phyloP scores from a whole-genome alignment of 2,888 invertebrate genomes.

The Ganaspis brasiliensis region DNA sequence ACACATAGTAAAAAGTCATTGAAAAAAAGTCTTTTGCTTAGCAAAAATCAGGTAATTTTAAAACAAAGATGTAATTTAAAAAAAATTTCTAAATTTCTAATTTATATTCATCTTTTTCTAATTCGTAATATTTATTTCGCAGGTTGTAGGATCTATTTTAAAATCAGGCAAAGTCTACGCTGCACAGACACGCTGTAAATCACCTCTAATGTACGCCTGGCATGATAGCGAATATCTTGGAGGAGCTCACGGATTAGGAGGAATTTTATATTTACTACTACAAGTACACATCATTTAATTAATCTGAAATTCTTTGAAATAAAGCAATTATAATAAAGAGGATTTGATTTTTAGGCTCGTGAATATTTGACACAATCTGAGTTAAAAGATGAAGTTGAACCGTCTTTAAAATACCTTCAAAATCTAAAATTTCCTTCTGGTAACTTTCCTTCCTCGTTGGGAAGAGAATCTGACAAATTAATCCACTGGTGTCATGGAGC shows the following conservation, averaged over 20 bases:
- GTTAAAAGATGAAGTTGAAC: constrained; percentile 83
- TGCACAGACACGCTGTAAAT: constrained; percentile 81
- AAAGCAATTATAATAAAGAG: constrained; percentile 1
- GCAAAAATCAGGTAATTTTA: too few relatives aligned
- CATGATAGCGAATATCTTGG: constrained; percentile 93
- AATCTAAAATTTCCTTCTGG: constrained; percentile 84
- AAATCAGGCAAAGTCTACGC: constrained; percentile 85
- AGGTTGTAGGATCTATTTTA: constrained; percentile 86
- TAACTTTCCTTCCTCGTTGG: constrained; percentile 90
- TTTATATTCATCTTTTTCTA: too few relatives aligned
- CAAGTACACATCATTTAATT: constrained; percentile 82
- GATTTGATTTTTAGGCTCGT: constrained; percentile 80
- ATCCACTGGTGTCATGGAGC: constrained; percentile 98
- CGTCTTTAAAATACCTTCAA: constrained; percentile 85
- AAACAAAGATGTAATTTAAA: too few relatives aligned
- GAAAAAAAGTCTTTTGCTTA: too few relatives aligned
- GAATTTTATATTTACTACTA: constrained; percentile 91
- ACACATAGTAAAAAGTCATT: too few relatives aligned
- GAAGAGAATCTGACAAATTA: constrained; percentile 86
- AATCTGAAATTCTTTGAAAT: neutral
- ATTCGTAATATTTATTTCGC: constrained; percentile 45
- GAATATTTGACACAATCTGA: constrained; percentile 83
- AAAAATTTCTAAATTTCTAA: too few relatives aligned
- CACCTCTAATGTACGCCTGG: constrained; percentile 92
- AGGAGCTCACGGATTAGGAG: constrained; percentile 94